Evolutionary conservation across 1,140 invertebrate species (phyloP), one percentile per base, ranked within the genome.

Genomic region (Drosophila pachea): DNA sequence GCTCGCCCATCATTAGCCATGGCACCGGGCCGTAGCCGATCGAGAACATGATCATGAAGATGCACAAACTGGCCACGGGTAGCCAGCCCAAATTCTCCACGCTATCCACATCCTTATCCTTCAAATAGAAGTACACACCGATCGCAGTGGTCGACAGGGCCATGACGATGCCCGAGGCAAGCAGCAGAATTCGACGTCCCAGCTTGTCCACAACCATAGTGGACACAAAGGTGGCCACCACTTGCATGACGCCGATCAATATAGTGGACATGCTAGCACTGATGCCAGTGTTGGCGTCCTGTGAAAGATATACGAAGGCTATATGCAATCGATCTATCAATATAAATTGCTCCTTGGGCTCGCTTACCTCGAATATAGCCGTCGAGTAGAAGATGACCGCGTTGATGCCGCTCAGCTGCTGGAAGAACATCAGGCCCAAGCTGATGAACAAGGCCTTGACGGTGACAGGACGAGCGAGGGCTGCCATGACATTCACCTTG

Each of bases 341-440:
- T 22, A 22, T 3, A 22, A 22, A 3, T 6, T 11, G 5, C 9
- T 9, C 11, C 7, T 5, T 7, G 12, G 0, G 0, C n/a, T 7
- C 9, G 77, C 79, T 56, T 55, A 89, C 88, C 58, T 68, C 68
- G 74, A 97, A 97, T 61, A 98, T 97, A 0, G 90, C 78, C 0
- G 92, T 91, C 0, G 94, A 91, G 75, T 96, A 97, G 87, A 97
- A 97, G 62, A 96, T 94, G 16, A 97, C 94, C 0, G 94, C 95
- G 74, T 97, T 97, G 14, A 97, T 95, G 40, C 96, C 95, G 56
- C 93, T 94, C 31, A 97, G 90, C 87, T 97, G 96, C 83, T 97
- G 96, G 87, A 97, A 94, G 53, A 95, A 90, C 94, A 97, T 96
- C 1, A 97, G 90, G 11, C 93, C 93, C 67, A 95, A 92, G 43